These are phyloP conservation scores for Antigone vipio DNA, from an alignment of 2,113 vertebrate genomes.

Conservation along the genomic window DNA sequence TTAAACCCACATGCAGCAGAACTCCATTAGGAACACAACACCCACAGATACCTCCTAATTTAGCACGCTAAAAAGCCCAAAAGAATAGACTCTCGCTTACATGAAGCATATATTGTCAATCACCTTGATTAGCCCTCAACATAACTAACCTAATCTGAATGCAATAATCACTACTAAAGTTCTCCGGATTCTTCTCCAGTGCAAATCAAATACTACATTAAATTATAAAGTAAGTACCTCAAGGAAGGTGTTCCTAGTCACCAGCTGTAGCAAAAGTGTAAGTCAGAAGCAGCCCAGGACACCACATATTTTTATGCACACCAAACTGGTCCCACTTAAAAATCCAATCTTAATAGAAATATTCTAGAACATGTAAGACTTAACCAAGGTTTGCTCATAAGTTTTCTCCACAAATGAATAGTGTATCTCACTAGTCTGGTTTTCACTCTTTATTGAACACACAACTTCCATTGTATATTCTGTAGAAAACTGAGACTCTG, in stretches of 20 bases:
- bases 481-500: background rate
- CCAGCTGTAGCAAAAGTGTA: background rate
- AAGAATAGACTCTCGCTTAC: background rate
- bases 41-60: background rate
- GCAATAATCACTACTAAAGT: background rate
- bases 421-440: background rate
- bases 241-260: background rate
- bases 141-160: background rate
- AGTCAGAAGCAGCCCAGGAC: background rate
- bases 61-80: background rate
- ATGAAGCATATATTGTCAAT: background rate
- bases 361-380: background rate
- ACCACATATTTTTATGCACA: background rate
- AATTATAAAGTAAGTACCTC: background rate
- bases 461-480: background rate
- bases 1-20: background rate
- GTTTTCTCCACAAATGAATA: background rate
- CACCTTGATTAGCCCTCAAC: background rate
- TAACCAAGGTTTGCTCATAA: background rate
- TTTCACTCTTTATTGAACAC: background rate
- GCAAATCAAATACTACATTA: background rate
- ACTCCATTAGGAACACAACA: background rate
- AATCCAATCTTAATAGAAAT: background rate
- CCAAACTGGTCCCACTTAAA: background rate
- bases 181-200: background rate